Evolutionary conservation across 1,140 invertebrate species (phyloP).

Genomic region (Hylyphantes graminicola): DNA sequence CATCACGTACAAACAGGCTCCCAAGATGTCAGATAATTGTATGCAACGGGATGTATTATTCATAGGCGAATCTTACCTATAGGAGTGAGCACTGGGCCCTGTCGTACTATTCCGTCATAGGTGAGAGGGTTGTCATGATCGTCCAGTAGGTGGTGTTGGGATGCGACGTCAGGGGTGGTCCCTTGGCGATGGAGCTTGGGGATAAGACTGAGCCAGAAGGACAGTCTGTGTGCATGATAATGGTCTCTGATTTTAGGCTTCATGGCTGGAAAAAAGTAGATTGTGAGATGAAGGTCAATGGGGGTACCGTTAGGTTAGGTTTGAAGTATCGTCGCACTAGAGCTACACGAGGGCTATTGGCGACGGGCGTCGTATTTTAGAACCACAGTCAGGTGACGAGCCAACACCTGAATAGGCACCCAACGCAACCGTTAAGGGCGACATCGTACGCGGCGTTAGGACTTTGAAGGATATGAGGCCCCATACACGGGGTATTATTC

Average conservation of each 20-base stretch:
- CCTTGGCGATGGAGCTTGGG: constrained; percentile 93
- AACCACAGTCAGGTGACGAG: too few relatives aligned
- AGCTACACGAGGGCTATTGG: too few relatives aligned
- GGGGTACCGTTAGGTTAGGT: background rate
- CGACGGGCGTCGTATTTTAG: too few relatives aligned
- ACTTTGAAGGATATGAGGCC: too few relatives aligned
- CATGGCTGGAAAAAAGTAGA: constrained; percentile 72
- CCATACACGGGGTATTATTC: too few relatives aligned
- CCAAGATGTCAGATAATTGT: too few relatives aligned
- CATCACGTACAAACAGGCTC: too few relatives aligned
- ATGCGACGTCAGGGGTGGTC: constrained; percentile 65
- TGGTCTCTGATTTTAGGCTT: constrained; percentile 92
- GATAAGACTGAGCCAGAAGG: constrained; percentile 94
- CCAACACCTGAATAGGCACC: too few relatives aligned
- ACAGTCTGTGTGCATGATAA: constrained; percentile 91
- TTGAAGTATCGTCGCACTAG: too few relatives aligned
- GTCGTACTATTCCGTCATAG: constrained; percentile 70
- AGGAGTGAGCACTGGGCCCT: constrained; percentile 22
- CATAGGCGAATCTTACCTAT: constrained; percentile 15
- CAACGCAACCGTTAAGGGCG: too few relatives aligned
- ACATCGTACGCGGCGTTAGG: too few relatives aligned
- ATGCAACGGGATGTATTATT: too few relatives aligned
- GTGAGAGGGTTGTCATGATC: constrained; percentile 71
- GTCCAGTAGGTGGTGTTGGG: constrained; percentile 84
- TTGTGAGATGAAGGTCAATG: background rate